Conservation (phyloP, 2,797 vertebrate genomes). For the Selene dorsalis region DNA sequence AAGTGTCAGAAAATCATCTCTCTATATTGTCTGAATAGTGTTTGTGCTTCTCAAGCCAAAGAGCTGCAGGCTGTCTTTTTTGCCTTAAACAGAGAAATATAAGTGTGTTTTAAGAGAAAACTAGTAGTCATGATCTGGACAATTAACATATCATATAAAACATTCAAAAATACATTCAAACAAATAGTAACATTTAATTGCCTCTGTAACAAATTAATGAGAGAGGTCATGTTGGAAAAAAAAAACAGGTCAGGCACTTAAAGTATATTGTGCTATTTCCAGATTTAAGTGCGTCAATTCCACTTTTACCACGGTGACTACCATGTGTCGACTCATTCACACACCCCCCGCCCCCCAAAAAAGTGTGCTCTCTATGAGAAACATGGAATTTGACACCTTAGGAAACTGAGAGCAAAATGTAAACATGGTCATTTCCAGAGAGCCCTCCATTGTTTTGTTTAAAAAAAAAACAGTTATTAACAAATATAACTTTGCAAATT, state of each 20-base stretch:
- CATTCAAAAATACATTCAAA: conserved; percentile 76
- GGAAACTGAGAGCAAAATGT: conserved; percentile 73
- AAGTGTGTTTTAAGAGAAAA: conserved; percentile 38
- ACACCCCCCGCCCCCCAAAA: conserved; percentile 23
- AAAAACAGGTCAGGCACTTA: conserved; percentile 61
- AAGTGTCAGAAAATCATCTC: conserved; percentile 12
- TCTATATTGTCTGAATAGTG: conserved; percentile 9
- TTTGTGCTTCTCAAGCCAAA: conserved; percentile 54
- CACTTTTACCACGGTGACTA: conserved; percentile 40
- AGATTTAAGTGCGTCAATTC: conserved; percentile 67
- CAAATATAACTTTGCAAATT: conserved; percentile 57
- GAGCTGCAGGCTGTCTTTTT: conserved; percentile 21
- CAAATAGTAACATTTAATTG: conserved; percentile 72
- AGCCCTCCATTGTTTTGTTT: conserved; percentile 52
- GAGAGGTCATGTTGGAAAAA: conserved; percentile 36
- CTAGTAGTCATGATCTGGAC: conserved; percentile 78
- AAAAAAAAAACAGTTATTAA: conserved; percentile 58
- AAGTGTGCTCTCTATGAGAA: conserved; percentile 36
- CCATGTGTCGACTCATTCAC: conserved; percentile 35
- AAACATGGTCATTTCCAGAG: conserved; percentile 77
- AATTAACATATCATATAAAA: conserved; percentile 57
- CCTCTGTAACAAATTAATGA: conserved; percentile 47
- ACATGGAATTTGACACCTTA: conserved; percentile 66
- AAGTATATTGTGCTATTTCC: conserved; percentile 43
- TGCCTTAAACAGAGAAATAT: neutral